Conservation (phyloP, 2,113 vertebrate genomes). For the Hipposideros armiger region DNA sequence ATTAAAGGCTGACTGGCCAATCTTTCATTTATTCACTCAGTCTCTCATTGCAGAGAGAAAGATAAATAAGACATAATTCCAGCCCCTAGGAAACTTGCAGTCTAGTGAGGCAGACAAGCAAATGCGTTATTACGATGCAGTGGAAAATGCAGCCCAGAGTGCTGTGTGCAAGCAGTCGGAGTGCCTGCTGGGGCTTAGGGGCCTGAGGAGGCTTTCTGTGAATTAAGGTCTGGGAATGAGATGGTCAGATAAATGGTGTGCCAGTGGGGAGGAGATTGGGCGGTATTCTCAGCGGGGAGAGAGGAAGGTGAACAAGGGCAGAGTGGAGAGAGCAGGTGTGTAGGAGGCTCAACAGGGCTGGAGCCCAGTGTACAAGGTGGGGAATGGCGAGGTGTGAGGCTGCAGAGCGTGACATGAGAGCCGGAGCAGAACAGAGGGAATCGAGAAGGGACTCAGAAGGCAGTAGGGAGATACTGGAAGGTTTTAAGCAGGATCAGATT, state of each 20-base stretch:
- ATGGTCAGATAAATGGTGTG: background rate
- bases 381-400: background rate
- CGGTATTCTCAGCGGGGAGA: background rate
- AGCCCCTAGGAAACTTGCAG: background rate
- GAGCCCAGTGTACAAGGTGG: background rate
- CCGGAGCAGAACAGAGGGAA: background rate
- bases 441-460: background rate
- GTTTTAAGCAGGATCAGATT: background rate
- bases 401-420: background rate
- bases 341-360: background rate
- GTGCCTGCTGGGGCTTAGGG: background rate
- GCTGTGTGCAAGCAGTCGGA: background rate
- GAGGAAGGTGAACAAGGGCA: background rate
- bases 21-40: background rate
- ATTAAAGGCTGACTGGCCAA: background rate
- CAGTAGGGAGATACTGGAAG: background rate
- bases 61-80: background rate
- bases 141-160: background rate
- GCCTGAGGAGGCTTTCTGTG: background rate
- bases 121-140: background rate
- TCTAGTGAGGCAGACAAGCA: background rate
- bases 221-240: background rate
- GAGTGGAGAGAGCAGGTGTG: background rate
- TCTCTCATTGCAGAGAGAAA: background rate
- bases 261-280: background rate